phyloP scores from a whole-genome alignment of 2,888 invertebrate species.

The Hyposoter dolosus region DNA sequence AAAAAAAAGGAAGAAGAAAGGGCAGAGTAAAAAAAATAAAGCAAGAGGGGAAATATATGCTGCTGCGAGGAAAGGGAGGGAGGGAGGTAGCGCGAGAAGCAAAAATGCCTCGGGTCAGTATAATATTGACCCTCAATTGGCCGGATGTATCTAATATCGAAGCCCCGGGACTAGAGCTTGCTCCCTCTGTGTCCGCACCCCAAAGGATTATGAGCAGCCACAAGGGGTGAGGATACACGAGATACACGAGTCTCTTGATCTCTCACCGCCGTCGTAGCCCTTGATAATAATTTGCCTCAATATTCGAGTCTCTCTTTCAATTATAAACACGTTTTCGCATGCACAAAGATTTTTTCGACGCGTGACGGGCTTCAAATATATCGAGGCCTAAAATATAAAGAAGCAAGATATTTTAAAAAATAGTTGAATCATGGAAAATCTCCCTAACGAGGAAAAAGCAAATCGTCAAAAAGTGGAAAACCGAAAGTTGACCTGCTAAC shows the following conservation, averaged over 20 bases:
- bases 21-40: not conserved
- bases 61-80: not conserved
- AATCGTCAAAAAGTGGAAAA: too few relatives aligned
- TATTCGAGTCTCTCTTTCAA: not conserved
- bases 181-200: not conserved
- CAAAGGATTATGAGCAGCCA: not conserved
- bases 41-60: not conserved
- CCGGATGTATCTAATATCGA: conserved; percentile 59
- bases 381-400: not conserved
- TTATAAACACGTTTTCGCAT: not conserved
- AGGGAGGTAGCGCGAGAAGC: not conserved
- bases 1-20: not conserved
- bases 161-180: conserved; percentile 7
- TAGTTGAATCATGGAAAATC: not conserved
- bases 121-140: conserved; percentile 54
- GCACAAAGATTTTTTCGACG: not conserved
- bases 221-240: not conserved
- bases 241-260: conserved; percentile 12
- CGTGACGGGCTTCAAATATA: not conserved
- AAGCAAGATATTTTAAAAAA: not conserved
- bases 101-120: conserved; percentile 43
- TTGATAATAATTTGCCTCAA: not conserved
- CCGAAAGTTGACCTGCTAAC: too few relatives aligned
- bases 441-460: too few relatives aligned
- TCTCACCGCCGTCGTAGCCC: not conserved